Percentiles rank a stretch among this genome's conserved stretches.
These are phyloP conservation scores for Paedocypris sp. DNA, from an alignment of 2,113 vertebrate genomes.

Conservation along the genomic window DNA sequence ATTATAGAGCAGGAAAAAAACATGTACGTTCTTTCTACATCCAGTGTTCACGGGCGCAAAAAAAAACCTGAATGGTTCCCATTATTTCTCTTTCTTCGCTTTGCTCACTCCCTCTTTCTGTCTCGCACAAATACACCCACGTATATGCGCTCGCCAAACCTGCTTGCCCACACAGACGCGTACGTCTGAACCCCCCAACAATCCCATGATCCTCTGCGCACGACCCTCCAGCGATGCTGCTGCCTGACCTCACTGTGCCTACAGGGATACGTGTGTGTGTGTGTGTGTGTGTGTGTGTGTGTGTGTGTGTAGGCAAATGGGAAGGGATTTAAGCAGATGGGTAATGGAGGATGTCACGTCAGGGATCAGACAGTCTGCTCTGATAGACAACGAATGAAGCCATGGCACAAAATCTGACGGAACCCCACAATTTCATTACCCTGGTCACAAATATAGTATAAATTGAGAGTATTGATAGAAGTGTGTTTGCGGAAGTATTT, in stretches of 20 bases:
- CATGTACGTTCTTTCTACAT: constrained; percentile 4
- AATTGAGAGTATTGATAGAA: too few species aligned
- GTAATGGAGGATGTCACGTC: constrained; percentile 62
- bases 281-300: constrained; percentile 27
- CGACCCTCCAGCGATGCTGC: constrained; percentile 14
- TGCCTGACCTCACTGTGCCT: constrained; percentile 17
- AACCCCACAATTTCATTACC: not conserved
- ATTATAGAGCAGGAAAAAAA: not conserved
- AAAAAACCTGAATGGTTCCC: constrained; percentile 43
- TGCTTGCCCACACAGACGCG: constrained; percentile 37
- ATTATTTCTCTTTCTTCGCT: constrained; percentile 9
- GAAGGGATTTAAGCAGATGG: constrained; percentile 51
- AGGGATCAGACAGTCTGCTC: constrained; percentile 49
- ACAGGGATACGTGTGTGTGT: constrained; percentile 11
- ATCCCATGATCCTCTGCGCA: constrained; percentile 22
- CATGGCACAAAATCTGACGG: not conserved
- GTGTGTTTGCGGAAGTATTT: too few species aligned
- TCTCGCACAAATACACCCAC: constrained; percentile 42
- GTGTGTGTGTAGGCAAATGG: constrained; percentile 29
- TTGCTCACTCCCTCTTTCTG: constrained; percentile 28
- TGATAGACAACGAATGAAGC: constrained; percentile 35
- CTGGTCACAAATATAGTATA: not conserved
- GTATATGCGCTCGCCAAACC: constrained; percentile 28
- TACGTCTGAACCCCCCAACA: constrained; percentile 24
- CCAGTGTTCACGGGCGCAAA: constrained; percentile 36